Conservation (phyloP, 2,797 vertebrate genomes). For the Girardinus metallicus region DNA sequence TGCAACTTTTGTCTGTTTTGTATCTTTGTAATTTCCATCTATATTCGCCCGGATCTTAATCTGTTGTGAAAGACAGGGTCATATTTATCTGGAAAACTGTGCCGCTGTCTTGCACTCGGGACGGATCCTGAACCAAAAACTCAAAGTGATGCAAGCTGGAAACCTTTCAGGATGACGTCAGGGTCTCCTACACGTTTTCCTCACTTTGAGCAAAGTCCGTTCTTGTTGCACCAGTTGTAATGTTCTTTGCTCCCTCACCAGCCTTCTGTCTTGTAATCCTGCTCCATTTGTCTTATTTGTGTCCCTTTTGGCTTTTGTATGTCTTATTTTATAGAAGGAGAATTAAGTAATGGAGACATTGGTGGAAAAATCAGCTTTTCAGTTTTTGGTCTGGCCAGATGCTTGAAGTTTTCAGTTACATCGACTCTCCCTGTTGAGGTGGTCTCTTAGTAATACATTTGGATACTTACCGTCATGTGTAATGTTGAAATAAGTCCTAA, state of each 20-base stretch:
- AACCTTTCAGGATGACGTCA: conserved; percentile 45
- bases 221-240: conserved; percentile 27
- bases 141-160: conserved; percentile 5
- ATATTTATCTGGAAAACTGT: not conserved
- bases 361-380: conserved; percentile 33
- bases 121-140: not conserved
- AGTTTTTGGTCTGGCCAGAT: conserved; percentile 16
- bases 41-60: not conserved
- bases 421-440: conserved; percentile 16
- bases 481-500: conserved; percentile 31
- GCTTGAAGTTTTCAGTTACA: conserved; percentile 34
- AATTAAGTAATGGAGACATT: conserved; percentile 43
- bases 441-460: not conserved
- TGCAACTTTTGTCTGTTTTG: not conserved
- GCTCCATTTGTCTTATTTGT: conserved; percentile 32
- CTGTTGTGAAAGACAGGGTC: not conserved
- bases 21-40: not conserved
- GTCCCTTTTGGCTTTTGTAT: conserved; percentile 42
- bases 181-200: conserved; percentile 35
- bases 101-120: not conserved
- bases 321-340: conserved; percentile 12
- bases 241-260: conserved; percentile 5
- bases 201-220: conserved; percentile 37
- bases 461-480: not conserved
- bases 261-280: conserved; percentile 2